Evolutionary conservation across 2,888 invertebrate species (phyloP).

Genomic region (Doris montereyensis): DNA sequence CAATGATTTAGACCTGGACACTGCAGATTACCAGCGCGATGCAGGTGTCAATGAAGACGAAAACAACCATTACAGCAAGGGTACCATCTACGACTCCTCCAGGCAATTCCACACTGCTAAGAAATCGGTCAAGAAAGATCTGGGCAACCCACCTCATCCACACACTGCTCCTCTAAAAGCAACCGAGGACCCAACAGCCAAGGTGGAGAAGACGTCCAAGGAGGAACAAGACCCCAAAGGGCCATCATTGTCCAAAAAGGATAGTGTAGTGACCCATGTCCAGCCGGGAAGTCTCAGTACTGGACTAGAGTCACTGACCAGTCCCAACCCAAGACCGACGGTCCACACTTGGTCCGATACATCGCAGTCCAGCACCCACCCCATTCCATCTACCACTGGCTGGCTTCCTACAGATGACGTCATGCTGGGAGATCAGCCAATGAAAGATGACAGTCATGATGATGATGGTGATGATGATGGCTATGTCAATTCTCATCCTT

Average conservation of each 20-base stretch:
- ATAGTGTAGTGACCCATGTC: constrained; percentile 14
- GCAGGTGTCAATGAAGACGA: constrained; percentile 34
- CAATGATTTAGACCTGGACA: not conserved
- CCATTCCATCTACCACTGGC: constrained; percentile 50
- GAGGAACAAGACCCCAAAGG: not conserved
- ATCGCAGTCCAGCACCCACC: constrained; percentile 31
- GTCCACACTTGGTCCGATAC: constrained; percentile 45
- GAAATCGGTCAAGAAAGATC: constrained; percentile 47
- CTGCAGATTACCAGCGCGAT: constrained; percentile 43
- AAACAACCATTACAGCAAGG: constrained; percentile 43
- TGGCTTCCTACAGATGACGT: constrained; percentile 45
- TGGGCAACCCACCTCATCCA: constrained; percentile 31
- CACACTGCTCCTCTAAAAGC: not conserved
- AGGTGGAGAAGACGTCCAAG: not conserved
- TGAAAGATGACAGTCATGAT: constrained; percentile 18
- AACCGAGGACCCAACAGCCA: not conserved
- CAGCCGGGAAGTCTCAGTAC: constrained; percentile 45
- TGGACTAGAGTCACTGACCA: constrained; percentile 50
- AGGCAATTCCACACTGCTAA: constrained; percentile 29
- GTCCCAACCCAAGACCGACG: constrained; percentile 59
- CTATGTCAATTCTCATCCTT: constrained; percentile 55
- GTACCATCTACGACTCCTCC: constrained; percentile 40
- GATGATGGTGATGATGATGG: constrained; percentile 11
- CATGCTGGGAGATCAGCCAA: not conserved
- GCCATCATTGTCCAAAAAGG: not conserved